phyloP scores from a whole-genome alignment of 2,113 vertebrate species.

The Hypomesus transpacificus region DNA sequence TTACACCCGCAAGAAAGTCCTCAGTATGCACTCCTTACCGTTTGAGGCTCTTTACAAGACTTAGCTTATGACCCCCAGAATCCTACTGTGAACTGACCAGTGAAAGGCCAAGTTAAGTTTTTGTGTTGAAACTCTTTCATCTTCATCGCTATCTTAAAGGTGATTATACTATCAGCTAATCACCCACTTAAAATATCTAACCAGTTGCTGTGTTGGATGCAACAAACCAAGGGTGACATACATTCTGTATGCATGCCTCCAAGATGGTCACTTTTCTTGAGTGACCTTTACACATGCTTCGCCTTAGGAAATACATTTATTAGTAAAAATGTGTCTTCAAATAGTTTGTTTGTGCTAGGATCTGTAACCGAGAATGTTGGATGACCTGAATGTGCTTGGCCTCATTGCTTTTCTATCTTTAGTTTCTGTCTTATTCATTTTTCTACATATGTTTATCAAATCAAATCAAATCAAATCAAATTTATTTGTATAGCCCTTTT shows the following conservation, averaged over 20 bases:
- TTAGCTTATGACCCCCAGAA: constrained; percentile 66
- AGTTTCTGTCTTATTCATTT: no score
- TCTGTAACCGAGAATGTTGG: no score
- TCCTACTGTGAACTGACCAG: constrained; percentile 61
- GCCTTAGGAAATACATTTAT: no score
- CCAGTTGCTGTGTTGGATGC: background rate
- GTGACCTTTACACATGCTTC: no score
- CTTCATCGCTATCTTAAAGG: constrained; percentile 33
- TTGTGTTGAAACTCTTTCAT: constrained; percentile 59
- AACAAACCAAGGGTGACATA: background rate
- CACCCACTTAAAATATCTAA: constrained; percentile 53
- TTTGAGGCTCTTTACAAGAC: constrained; percentile 65
- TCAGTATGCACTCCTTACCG: constrained; percentile 46
- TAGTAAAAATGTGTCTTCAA: no score
- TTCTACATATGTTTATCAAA: no score
- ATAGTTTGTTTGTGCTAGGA: no score
- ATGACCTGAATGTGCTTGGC: no score
- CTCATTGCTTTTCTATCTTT: no score
- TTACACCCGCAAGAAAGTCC: constrained; percentile 51
- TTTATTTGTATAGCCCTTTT: no score
- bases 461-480: no score
- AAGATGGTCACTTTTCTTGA: background rate
- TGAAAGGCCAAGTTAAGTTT: constrained; percentile 55
- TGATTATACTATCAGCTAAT: constrained; percentile 57
- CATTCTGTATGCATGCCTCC: background rate